Percentiles rank a stretch among this genome's conserved stretches.
phyloP scores from a whole-genome alignment of 92 coral and sea anemone genomes.

The Anthopleura xanthogrammica region DNA sequence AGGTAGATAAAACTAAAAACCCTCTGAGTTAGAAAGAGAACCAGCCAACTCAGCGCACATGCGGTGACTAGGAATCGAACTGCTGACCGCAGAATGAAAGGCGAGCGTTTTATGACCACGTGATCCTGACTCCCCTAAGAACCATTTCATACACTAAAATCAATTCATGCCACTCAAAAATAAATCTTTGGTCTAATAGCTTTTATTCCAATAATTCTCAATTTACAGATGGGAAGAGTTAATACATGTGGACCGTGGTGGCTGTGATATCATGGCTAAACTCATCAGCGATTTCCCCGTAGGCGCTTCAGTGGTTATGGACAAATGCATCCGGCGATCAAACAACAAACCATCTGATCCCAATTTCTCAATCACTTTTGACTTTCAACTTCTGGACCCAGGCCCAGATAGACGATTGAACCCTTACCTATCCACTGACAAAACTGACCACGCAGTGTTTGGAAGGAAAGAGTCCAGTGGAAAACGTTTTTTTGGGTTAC shows the following conservation, averaged over 20 bases:
- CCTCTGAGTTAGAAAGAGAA: no score
- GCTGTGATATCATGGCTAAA: slow-evolving; percentile 52
- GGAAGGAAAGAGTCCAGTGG: slow-evolving; percentile 17
- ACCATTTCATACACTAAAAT: no score
- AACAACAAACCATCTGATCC: slow-evolving; percentile 34
- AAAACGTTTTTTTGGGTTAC: slow-evolving; percentile 63
- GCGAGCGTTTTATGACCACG: no score
- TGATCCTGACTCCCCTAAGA: no score
- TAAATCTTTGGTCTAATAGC: no score
- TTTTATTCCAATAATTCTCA: no score
- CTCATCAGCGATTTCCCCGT: slow-evolving; percentile 72
- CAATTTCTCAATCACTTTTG: slow-evolving; percentile 65
- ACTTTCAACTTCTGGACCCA: slow-evolving; percentile 80
- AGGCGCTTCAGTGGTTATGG: slow-evolving; percentile 73
- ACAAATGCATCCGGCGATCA: slow-evolving; percentile 71
- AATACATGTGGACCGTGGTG: slow-evolving; percentile 6
- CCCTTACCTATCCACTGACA: not conserved
- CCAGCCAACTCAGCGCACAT: no score
- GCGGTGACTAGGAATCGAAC: no score
- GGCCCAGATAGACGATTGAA: slow-evolving; percentile 54
- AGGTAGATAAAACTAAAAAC: no score
- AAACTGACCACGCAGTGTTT: not conserved
- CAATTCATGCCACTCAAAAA: no score
- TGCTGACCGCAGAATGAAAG: no score
- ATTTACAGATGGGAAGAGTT: slow-evolving; percentile 27